A percentile compares a stretch with the other conserved stretches of the same genome.
These are phyloP conservation scores for Chunga burmeisteri DNA, from an alignment of 2,113 vertebrate genomes.

Conservation along the genomic window DNA sequence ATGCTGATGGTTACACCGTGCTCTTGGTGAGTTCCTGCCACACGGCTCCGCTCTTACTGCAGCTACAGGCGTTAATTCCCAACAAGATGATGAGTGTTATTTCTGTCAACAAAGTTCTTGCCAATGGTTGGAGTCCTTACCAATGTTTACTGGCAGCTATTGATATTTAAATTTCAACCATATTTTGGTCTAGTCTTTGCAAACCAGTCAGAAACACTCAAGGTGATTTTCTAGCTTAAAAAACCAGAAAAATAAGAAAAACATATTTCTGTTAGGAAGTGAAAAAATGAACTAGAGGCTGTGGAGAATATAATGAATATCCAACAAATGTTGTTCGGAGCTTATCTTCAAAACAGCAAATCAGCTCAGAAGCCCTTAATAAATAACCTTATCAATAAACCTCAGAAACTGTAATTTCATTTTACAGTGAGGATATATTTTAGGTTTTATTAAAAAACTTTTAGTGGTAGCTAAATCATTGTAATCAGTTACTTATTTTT, in stretches of 20 bases:
- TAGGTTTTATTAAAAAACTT: conserved; percentile 68
- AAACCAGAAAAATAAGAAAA: neutral
- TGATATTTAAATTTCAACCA: neutral
- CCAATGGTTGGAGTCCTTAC: neutral
- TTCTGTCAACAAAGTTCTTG: neutral
- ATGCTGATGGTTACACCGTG: conserved; percentile 21
- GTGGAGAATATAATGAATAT: conserved; percentile 41
- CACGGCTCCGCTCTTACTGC: neutral
- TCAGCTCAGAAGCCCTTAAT: conserved; percentile 57
- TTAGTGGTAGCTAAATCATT: conserved; percentile 34
- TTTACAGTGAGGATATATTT: conserved; percentile 56
- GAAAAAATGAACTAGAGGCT: neutral
- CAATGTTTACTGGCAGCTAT: neutral
- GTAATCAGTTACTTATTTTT: neutral
- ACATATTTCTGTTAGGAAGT: neutral
- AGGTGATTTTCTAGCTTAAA: neutral
- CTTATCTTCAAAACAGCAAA: conserved; percentile 71
- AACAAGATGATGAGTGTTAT: neutral
- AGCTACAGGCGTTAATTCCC: conserved; percentile 7
- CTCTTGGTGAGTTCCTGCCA: conserved; percentile 3
- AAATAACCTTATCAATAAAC: conserved; percentile 64
- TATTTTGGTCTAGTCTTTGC: neutral
- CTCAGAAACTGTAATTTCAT: conserved; percentile 55
- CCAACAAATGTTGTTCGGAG: conserved; percentile 31
- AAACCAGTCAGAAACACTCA: neutral